Conservation (phyloP, 2,797 vertebrate species). For the Antennarius maculatus region DNA sequence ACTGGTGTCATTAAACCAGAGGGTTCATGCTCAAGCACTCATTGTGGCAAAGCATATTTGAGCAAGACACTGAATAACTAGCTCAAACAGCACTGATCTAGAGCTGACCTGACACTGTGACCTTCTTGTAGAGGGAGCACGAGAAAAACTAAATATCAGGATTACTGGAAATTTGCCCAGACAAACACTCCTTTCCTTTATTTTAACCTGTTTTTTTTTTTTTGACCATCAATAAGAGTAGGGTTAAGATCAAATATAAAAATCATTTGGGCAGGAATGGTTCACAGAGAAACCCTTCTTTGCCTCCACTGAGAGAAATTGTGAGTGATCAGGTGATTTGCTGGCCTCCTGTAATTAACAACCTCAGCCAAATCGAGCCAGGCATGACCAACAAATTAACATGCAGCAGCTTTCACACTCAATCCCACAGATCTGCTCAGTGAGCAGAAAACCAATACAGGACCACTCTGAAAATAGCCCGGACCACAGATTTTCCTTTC, state of each 20-base stretch:
- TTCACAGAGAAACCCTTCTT: conserved; percentile 29
- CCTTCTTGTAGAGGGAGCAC: not conserved
- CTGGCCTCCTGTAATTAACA: conserved; percentile 79
- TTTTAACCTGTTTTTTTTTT: not conserved
- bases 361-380: conserved; percentile 76
- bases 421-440: conserved; percentile 71
- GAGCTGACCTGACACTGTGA: conserved; percentile 3
- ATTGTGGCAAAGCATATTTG: not conserved
- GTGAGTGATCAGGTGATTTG: conserved; percentile 78
- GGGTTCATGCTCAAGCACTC: not conserved
- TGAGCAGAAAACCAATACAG: conserved; percentile 75
- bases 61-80: not conserved
- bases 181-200: conserved; percentile 19
- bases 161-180: conserved; percentile 5
- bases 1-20: not conserved
- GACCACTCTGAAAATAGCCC: conserved; percentile 64
- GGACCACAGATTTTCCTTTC: conserved; percentile 45
- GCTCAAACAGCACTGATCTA: conserved; percentile 5
- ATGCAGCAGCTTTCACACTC: conserved; percentile 77
- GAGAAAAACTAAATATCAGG: conserved; percentile 4
- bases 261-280: conserved; percentile 22
- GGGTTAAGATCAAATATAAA: not conserved
- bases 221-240: not conserved
- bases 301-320: conserved; percentile 47
- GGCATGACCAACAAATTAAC: conserved; percentile 78